Base-by-base conservation (phyloP, 2,113 vertebrate species). In the Ondatra zibethicus region DNA sequence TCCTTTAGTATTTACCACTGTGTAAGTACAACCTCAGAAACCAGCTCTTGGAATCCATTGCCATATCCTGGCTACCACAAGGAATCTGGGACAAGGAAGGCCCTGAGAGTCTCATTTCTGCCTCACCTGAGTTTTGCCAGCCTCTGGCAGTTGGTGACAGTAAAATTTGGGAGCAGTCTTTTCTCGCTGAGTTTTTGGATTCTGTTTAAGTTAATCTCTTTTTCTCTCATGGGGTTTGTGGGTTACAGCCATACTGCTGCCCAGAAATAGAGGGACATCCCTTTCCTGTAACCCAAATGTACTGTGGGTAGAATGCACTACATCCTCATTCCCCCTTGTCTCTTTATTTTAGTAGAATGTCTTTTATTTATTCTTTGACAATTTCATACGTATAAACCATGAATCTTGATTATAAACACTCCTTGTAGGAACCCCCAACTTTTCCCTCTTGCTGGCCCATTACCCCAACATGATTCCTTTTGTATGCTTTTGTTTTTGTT, bases 11-110 rank as follows among this genome's bases (percentile, higher is more conserved):
- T 39, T 16, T 39, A 23, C 47, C 63, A 3, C 36, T 36, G 52
- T 52, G 6, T 14, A 39, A 29, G n/a, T 0, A 0, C 3, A 5
- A 19, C 39, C 52, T 31, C 77, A 36, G 33, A n/a, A 33, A 25
- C 42, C 47, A 33, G n/a, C 81, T 0, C 11, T 31, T 0, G 3
- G 68, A 1, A 5, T 33, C 23, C 8, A 1, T n/a, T 21, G 47
- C 55, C 52, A 14, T 4, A 1, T 12, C 5, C 42, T 39, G 81
- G 14, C 52, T 29, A 3, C 21, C 3, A 61, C 31, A 47, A 76
- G n/a, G 9, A 19, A 66, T 33, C 63, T 47, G 13, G 0, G 16
- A 11, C 21, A 16, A 31, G 11, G 5, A 29, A 2, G 29, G 10
- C 9, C 14, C 4, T 3, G 1, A 12, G 63, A 14, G 6, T 9